Base-by-base conservation (phyloP, 2,113 vertebrate genomes). In the Toxostoma redivivum region DNA sequence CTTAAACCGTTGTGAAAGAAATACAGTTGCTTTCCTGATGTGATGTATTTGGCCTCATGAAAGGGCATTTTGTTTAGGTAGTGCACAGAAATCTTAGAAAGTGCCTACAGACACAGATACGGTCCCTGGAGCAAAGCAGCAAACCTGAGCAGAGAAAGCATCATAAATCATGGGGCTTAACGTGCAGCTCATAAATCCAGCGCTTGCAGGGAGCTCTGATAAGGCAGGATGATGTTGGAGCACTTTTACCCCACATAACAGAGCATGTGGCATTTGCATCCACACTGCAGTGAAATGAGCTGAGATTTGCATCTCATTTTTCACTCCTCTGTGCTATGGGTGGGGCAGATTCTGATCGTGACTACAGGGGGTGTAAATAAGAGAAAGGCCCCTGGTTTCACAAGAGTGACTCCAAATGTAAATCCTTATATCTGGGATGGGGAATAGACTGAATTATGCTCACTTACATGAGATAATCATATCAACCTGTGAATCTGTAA, bases 31-130 rank as follows among this genome's bases (percentile, higher is more conserved):
- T 90, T 92, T 94, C 93, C 78, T 86, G 90, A 86, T 88, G 88
- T 35, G 90, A 78, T 86, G 88, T 9, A 61, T 88, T 90, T 96
- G 92, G 88, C 72, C 72, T 81, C 76, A 28, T 97, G 96, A 97
- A 96, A 96, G 72, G 57, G 76, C 86, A 92, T 97, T 95, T 94
- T 97, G 93, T 97, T 93, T 90, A 70, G 94, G 90, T 25, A 44
- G 57, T 25, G 80, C 80, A 61, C 1, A 83, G 95, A 95, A 96
- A 96, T 81, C 72, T 86, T 94, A 96, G 90, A 96, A 95, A 92
- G 93, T 92, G 94, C 94, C 61, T 95, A 88, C 0, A 4, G 90
- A 84, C 90, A 88, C 82, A 95, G 88, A 92, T 78, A 90, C 0
- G 0, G 57, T 94, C 94, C 92, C 95, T 53, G 51, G 90, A 79